These are phyloP conservation scores for Lerema accius DNA, from an alignment of 1,140 invertebrate species.

Conservation along the genomic window DNA sequence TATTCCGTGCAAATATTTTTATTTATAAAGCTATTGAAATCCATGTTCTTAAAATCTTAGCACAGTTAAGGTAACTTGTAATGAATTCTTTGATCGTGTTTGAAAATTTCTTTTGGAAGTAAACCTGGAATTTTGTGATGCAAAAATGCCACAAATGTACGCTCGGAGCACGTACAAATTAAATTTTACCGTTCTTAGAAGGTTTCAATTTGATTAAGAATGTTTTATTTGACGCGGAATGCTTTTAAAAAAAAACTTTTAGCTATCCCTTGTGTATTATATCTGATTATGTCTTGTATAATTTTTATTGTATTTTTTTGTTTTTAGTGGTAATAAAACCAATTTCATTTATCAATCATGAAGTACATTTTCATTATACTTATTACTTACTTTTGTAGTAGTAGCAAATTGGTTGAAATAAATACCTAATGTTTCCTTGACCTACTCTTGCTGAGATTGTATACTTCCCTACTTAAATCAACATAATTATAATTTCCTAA, in stretches of 20 bases:
- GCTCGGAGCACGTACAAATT: slow-evolving; percentile 1
- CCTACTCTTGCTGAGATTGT: too few relatives aligned
- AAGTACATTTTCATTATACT: too few relatives aligned
- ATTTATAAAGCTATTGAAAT: neutral
- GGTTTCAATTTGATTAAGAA: slow-evolving; percentile 10
- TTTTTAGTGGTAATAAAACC: too few relatives aligned
- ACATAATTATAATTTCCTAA: slow-evolving; percentile 14
- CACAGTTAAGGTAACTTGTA: slow-evolving; percentile 3
- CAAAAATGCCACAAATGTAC: slow-evolving; percentile 40
- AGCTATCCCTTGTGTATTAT: too few relatives aligned
- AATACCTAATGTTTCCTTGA: too few relatives aligned
- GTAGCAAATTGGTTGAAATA: too few relatives aligned
- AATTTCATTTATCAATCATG: too few relatives aligned
- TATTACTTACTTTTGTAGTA: too few relatives aligned
- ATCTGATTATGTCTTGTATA: too few relatives aligned
- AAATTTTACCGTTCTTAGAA: slow-evolving; percentile 5
- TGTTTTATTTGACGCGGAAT: slow-evolving; percentile 5
- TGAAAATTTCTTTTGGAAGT: slow-evolving; percentile 46
- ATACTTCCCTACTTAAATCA: too few relatives aligned
- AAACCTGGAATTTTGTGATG: slow-evolving; percentile 46
- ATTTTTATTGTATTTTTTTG: too few relatives aligned
- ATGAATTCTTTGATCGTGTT: slow-evolving; percentile 30
- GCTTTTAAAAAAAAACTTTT: neutral
- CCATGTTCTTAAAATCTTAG: slow-evolving; percentile 2
- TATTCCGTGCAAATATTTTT: neutral